phyloP scores from a whole-genome alignment of 2,797 vertebrate genomes.

The Chloroceryle amazona region DNA sequence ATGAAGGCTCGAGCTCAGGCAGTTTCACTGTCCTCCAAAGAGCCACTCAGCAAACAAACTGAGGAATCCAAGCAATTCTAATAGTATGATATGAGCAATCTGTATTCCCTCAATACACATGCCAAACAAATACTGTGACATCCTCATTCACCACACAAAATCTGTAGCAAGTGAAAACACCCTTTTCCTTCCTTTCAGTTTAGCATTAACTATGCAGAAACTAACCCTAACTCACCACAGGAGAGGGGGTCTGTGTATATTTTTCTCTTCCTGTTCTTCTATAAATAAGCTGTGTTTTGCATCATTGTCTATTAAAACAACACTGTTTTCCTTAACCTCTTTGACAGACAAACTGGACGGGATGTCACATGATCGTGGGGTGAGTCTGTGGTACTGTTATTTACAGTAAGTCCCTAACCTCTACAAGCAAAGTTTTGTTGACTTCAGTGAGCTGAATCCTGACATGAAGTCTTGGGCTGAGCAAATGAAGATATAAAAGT shows the following conservation, averaged over 20 bases:
- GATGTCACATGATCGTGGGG: background rate
- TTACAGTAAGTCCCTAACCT: background rate
- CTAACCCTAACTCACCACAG: background rate
- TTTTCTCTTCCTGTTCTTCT: slow-evolving; percentile 37
- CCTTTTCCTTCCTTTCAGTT: slow-evolving; percentile 40
- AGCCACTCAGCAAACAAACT: background rate
- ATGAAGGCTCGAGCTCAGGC: background rate
- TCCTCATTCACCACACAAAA: background rate
- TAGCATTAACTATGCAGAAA: background rate
- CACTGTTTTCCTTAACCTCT: background rate
- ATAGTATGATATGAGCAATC: background rate
- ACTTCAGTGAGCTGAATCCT: background rate
- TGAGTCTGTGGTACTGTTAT: background rate
- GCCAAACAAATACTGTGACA: slow-evolving; percentile 9
- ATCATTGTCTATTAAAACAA: background rate
- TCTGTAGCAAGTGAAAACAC: background rate
- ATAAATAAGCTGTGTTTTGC: slow-evolving; percentile 33
- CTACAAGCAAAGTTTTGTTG: background rate
- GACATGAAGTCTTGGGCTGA: background rate
- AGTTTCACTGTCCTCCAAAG: background rate
- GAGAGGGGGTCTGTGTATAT: background rate
- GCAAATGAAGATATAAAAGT: background rate
- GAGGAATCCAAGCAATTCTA: background rate
- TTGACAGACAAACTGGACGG: background rate
- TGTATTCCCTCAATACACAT: background rate